Evolutionary conservation across 2,113 vertebrate genomes (phyloP).

Genomic region (Mormoops blainvillei): DNA sequence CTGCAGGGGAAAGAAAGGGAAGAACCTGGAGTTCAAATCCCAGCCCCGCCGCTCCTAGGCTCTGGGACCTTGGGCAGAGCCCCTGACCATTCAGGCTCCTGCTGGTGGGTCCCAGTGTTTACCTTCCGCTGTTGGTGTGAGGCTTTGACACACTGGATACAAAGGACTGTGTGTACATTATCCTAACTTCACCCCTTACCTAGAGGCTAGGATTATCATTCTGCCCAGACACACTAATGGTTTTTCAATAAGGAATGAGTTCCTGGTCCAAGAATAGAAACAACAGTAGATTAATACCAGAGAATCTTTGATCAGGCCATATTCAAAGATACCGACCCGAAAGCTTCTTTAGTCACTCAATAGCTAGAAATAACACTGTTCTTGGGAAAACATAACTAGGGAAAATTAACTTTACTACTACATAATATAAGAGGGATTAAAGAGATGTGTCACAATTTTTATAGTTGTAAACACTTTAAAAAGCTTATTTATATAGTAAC

Average conservation of each 20-base stretch:
- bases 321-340: background rate
- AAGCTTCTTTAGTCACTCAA: background rate
- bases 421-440: background rate
- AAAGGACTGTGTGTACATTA: background rate
- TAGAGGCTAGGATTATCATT: background rate
- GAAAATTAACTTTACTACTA: background rate
- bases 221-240: too few relatives aligned
- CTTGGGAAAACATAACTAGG: background rate
- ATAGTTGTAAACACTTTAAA: background rate
- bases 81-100: background rate
- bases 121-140: background rate
- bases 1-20: background rate
- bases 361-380: background rate
- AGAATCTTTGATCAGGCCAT: background rate
- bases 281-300: background rate
- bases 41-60: background rate
- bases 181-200: background rate
- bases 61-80: background rate
- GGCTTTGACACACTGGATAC: background rate
- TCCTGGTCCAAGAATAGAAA: background rate
- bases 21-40: background rate
- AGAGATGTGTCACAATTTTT: background rate
- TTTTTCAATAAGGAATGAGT: background rate
- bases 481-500: background rate
- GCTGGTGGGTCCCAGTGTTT: background rate